Percentiles rank a stretch among this genome's conserved stretches.
phyloP scores from a whole-genome alignment of 2,888 invertebrate genomes.

The Tiliacea citrago region DNA sequence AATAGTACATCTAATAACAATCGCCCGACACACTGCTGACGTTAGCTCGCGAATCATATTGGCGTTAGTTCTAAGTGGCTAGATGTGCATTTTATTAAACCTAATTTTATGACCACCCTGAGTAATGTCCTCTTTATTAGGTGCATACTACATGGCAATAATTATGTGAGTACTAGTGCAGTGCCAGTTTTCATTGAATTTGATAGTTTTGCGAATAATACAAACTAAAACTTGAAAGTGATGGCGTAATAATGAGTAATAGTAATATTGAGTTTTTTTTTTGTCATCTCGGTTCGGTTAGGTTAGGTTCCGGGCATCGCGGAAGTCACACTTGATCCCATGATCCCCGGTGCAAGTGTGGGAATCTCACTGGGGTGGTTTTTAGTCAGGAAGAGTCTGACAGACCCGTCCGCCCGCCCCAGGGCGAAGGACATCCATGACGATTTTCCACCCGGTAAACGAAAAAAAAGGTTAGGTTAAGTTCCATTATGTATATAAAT shows the following conservation, averaged over 20 bases:
- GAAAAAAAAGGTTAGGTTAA: no score
- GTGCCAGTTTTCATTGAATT: neutral
- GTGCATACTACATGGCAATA: constrained; percentile 19
- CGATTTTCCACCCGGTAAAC: no score
- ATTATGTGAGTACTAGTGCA: constrained; percentile 19
- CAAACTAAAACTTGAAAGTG: neutral
- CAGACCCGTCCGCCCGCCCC: no score
- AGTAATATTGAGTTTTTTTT: no score
- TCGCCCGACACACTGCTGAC: constrained; percentile 26
- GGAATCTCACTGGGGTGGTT: no score
- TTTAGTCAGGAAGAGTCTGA: no score
- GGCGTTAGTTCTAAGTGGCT: constrained; percentile 61
- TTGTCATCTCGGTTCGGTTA: neutral
- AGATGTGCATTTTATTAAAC: constrained; percentile 67
- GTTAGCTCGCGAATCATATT: constrained; percentile 54
- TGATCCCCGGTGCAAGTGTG: no score
- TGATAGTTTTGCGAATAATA: neutral
- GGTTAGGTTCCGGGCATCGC: no score
- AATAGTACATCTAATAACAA: constrained; percentile 28
- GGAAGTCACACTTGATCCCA: no score
- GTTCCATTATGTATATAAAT: no score
- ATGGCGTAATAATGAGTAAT: no score
- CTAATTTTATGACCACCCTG: constrained; percentile 60
- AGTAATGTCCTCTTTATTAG: constrained; percentile 49
- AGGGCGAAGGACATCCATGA: no score